Evolutionary conservation across 2,888 invertebrate genomes (phyloP).

Genomic region (Euzophera pinguis): DNA sequence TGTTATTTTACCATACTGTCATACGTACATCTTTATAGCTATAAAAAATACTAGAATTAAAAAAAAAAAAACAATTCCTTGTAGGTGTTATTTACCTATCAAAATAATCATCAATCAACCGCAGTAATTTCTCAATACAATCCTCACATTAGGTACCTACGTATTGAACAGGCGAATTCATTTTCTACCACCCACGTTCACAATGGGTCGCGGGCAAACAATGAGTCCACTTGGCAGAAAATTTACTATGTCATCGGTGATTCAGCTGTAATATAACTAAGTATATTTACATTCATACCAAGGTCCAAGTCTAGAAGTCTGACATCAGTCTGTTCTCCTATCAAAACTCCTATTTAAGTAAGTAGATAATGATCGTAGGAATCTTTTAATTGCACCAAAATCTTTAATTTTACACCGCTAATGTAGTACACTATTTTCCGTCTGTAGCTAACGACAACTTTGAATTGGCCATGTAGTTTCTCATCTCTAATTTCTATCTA

Average conservation of each 20-base stretch:
- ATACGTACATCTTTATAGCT: too few relatives aligned
- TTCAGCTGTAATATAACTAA: not conserved
- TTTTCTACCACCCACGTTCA: not conserved
- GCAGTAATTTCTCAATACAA: not conserved
- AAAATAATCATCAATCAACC: slow-evolving; percentile 5
- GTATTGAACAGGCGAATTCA: not conserved
- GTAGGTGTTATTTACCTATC: not conserved
- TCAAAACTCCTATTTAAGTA: too few relatives aligned
- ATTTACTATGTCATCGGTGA: slow-evolving; percentile 2
- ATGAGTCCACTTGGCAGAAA: slow-evolving; percentile 4
- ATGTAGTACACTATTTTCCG: too few relatives aligned
- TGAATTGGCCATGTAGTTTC: too few relatives aligned
- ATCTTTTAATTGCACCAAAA: too few relatives aligned
- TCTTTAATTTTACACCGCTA: too few relatives aligned
- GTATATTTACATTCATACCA: not conserved
- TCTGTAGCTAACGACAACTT: too few relatives aligned
- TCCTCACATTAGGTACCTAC: not conserved
- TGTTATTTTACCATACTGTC: too few relatives aligned
- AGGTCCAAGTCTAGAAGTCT: too few relatives aligned
- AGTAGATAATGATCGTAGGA: too few relatives aligned
- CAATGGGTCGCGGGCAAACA: not conserved
- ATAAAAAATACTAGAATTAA: not conserved
- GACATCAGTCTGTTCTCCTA: too few relatives aligned
- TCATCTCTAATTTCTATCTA: too few relatives aligned
- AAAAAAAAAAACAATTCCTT: not conserved